Base-by-base conservation (phyloP, 64 coral and sea anemone species). In the Orbicella faveolata region DNA sequence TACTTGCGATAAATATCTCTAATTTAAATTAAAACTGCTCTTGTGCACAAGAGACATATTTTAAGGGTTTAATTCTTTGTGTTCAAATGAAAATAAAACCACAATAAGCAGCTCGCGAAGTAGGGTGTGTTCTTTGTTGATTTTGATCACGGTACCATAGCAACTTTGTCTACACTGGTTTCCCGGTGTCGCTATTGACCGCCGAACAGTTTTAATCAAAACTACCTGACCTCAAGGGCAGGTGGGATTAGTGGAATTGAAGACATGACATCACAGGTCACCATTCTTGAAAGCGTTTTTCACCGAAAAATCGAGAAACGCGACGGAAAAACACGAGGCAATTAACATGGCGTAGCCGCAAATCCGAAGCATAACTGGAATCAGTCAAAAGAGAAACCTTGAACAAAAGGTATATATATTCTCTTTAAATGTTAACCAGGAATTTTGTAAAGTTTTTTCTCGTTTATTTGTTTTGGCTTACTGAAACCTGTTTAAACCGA, bases 181-280 rank as follows among this genome's bases (percentile, higher is more conserved):
- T 59, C 18, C 15, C 82, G 82, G 82, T 85, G 65, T 16, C 12
- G 70, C 9, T n/a, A 85, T 85, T 85, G 82, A 85, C 39, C 17
- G 82, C 64, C 63, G 65, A 26, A 68, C 35, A 70, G 65, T 84
- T 85, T 39, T 15, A 69, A 85, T 14, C 82, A 37, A 85, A 85
- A 85, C 36, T 85, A 85, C 82, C 82, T 85, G 65, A 73, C 82
- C 39, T 18, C 9, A 39, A 16, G 16, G 37, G n/a, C 82, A 85
- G 82, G 82, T 85, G 82, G 82, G 82, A 20, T 52, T 37, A 39
- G 18, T 85, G 65, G 44, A 51, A 51, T 59, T 9, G 65, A 37
- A 85, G 16, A 48, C 63, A 85, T 85, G 82, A 85, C 82, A 85
- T 85, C 82, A 85, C 64, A 85, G n/a, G n/a, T 52, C 39, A 72